Base-by-base conservation (phyloP, 1,140 invertebrate genomes). In the Myzus persicae region DNA sequence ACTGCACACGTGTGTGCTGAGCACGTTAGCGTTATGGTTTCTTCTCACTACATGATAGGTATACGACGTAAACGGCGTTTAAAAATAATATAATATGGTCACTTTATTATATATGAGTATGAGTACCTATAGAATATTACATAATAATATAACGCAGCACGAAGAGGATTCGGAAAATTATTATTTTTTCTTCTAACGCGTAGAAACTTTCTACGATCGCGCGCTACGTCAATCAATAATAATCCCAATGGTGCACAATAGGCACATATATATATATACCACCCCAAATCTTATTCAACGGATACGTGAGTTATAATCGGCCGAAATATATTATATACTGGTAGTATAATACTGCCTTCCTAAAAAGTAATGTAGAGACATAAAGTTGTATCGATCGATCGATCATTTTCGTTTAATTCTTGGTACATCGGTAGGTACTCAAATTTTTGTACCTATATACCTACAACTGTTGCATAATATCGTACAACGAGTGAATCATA, bases 121-220 rank as follows among this genome's bases (percentile, higher is more conserved):
- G 20, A 51, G 20, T 51, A 51, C 20, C 3, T 18, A 48, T 48
- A 48, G 46, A 11, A 22, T n/a, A n/a, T n/a, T 59, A 31, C 1
- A 76, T 4, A n/a, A 67, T 18, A 67, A 4, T 67, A n/a, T 76
- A 22, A 76, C n/a, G 20, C 14, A 31, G 11, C 5, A n/a, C 59
- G 14, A 76, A n/a, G 26, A 88, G 31, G 42, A 20, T 46, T 88
- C 44, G 40, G 44, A 88, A 88, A 48, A 44, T 31, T 3, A 26
- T 44, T 85, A 11, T 84, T 87, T 48, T 88, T 88, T 46, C 24
- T 87, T n/a, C 5, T 46, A 48, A 48, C 38, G 31, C 31, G 38
- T 88, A 88, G 85, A 48, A 87, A 88, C 85, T 88, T 88, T 88
- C 85, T 88, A 88, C 40, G 26, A 44, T 84, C 82, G 6, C 20